These are phyloP conservation scores for Crotalus helleri DNA, from an alignment of 2,113 vertebrate species.

Conservation along the genomic window DNA sequence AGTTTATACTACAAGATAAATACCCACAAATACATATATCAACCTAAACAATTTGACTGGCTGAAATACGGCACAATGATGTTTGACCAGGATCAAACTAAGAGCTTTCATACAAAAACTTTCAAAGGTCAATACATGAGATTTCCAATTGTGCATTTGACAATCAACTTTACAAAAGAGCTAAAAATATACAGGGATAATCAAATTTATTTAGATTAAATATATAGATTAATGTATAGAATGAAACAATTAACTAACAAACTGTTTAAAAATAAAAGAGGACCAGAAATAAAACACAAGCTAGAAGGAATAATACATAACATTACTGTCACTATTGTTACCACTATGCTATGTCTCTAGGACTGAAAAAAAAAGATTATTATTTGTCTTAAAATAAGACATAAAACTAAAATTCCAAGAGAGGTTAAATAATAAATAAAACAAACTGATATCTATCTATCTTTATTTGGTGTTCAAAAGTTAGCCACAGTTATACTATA, in stretches of 20 bases:
- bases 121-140: not conserved
- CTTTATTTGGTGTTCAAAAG: not conserved
- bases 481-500: not conserved
- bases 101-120: conserved; percentile 10
- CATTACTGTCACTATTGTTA: not conserved
- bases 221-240: not conserved
- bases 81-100: conserved; percentile 11
- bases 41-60: conserved; percentile 46
- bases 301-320: not conserved
- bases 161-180: not conserved
- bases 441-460: not conserved
- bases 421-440: not conserved
- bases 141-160: not conserved
- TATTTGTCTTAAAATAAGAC: not conserved
- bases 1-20: conserved; percentile 43
- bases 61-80: conserved; percentile 25
- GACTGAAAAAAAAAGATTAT: not conserved
- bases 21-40: conserved; percentile 37
- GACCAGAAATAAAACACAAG: not conserved
- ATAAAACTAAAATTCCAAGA: not conserved
- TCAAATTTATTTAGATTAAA: not conserved
- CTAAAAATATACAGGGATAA: not conserved
- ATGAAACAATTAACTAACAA: not conserved
- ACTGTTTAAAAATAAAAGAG: not conserved
- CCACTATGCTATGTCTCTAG: not conserved